These are phyloP conservation scores for Phenganax stokvisi DNA, from an alignment of 92 coral and sea anemone species.

Conservation along the genomic window DNA sequence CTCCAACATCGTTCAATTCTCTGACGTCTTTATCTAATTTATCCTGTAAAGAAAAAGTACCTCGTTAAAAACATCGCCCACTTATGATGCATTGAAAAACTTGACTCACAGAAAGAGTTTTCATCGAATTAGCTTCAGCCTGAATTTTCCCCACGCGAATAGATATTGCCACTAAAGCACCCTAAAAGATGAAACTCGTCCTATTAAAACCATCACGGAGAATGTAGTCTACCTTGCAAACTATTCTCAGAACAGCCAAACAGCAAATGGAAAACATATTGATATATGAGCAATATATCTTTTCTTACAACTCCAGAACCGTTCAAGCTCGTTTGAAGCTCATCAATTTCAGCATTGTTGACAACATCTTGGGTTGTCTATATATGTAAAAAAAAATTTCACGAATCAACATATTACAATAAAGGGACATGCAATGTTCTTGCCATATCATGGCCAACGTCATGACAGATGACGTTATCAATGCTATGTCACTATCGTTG, in stretches of 20 bases:
- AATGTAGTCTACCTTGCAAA: neutral
- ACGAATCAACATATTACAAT: too few relatives aligned
- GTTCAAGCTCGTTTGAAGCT: conserved; percentile 26
- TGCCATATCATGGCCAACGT: too few relatives aligned
- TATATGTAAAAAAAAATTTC: neutral
- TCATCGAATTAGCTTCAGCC: conserved; percentile 10
- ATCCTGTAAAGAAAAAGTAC: conserved; percentile 36
- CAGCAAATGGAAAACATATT: neutral
- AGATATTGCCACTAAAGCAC: neutral
- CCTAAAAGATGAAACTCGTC: neutral
- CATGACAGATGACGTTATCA: too few relatives aligned
- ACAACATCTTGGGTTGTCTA: conserved; percentile 67
- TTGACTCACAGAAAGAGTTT: conserved; percentile 23
- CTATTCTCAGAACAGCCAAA: neutral
- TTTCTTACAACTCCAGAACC: neutral
- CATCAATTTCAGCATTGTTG: conserved; percentile 51
- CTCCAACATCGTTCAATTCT: conserved; percentile 56
- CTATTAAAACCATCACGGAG: neutral
- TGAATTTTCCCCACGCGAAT: neutral
- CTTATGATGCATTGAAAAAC: neutral
- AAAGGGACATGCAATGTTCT: too few relatives aligned
- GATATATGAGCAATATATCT: neutral
- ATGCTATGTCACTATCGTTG: neutral
- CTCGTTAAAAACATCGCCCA: neutral
- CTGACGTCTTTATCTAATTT: conserved; percentile 51